Base-by-base conservation (phyloP, 2,888 invertebrate species). In the Troglohyphantes excavatus region DNA sequence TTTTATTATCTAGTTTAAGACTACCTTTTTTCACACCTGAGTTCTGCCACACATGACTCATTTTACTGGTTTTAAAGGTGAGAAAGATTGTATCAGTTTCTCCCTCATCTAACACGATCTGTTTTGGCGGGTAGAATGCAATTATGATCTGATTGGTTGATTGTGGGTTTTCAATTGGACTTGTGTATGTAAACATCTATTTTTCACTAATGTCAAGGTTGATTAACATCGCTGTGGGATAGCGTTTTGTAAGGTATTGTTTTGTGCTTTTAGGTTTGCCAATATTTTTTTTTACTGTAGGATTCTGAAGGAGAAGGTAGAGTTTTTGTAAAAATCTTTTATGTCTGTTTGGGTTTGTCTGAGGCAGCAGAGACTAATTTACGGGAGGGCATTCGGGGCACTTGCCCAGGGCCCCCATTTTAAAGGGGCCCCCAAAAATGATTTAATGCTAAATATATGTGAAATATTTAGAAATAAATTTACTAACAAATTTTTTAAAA, bases 131-230 rank as follows among this genome's bases (percentile, higher is more conserved):
- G 17, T 46, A 73, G 53, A 73, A 23, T 29, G n/a, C 53, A 73
- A 73, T 73, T 73, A 73, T 53, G 73, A 73, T 73, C 27, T 53
- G 27, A 53, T 73, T 73, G 53, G 46, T 73, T 73, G 73, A 73
- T 73, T 73, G 26, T 21, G 23, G 26, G 53, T 27, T 27, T 27
- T 70, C 33, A 70, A 26, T 73, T 73, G 17, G 26, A 53, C 27
- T 9, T 7, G 53, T 39, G 65, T n/a, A n/a, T 19, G 39, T 17
- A 26, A 59, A 11, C 53, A 53, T 26, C 46, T 19, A 73, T 23
- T 73, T 73, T 53, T 73, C 53, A 27, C 17, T 23, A 13, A 39
- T 43, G 65, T 65, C 65, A 13, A 13, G 65, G n/a, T 70, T 39
- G 23, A 21, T 11, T 17, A 70, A 43, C 13, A 70, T 19, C 19